These are phyloP conservation scores for Rhogogaster chlorosoma DNA, from an alignment of 2,888 invertebrate genomes.

Conservation along the genomic window DNA sequence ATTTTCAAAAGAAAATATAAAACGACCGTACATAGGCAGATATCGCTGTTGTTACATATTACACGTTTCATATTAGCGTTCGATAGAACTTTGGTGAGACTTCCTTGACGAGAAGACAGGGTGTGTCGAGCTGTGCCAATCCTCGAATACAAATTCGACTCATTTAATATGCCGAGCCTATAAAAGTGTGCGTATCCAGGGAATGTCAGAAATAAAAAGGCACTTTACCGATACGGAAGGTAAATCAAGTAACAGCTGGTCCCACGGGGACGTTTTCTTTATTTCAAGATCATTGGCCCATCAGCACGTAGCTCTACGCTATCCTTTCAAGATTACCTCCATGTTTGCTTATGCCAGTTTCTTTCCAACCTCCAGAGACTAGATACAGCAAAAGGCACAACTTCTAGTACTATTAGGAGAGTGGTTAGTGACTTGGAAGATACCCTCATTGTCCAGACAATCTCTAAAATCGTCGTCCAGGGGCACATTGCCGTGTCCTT, in stretches of 20 bases:
- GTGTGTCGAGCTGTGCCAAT: neutral
- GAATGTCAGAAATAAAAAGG: neutral
- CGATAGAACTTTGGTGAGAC: neutral
- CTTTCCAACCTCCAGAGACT: neutral
- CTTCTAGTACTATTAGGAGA: slow-evolving; percentile 4
- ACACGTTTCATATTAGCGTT: neutral
- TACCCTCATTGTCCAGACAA: slow-evolving; percentile 24
- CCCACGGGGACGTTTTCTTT: neutral
- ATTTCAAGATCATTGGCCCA: neutral
- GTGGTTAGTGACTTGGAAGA: slow-evolving; percentile 30
- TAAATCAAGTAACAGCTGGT: slow-evolving; percentile 28
- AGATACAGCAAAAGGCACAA: neutral
- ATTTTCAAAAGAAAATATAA: neutral
- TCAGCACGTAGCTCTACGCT: slow-evolving; percentile 3
- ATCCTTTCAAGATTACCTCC: neutral
- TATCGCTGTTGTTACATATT: neutral
- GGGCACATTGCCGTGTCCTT: neutral
- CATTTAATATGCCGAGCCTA: neutral
- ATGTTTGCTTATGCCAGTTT: slow-evolving; percentile 3
- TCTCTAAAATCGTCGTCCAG: neutral
- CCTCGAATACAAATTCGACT: neutral
- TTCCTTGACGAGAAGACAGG: neutral
- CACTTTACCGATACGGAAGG: neutral
- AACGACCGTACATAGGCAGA: neutral
- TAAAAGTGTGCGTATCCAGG: neutral